Conservation (phyloP, 2,113 vertebrate genomes). For the Cyprinus carpio region DNA sequence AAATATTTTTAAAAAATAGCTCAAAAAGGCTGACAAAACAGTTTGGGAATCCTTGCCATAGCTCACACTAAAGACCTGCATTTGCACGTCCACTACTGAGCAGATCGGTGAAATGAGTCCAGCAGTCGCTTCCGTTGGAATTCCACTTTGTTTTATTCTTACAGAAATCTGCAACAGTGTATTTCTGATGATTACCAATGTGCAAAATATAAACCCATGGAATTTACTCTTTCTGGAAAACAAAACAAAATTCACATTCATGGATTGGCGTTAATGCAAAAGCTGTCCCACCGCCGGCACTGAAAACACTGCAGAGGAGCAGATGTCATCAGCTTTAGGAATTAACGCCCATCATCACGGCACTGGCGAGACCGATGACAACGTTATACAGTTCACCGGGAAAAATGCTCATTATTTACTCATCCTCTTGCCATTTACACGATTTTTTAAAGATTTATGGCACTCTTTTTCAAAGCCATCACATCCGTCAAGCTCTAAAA, state of each 20-base stretch:
- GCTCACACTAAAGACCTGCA: too few species aligned
- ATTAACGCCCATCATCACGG: not conserved
- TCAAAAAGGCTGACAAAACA: too few species aligned
- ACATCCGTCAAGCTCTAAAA: not conserved
- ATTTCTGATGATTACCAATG: conserved; percentile 59
- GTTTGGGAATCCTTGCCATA: too few species aligned
- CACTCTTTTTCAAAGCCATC: not conserved
- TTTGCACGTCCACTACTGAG: too few species aligned
- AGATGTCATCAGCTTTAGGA: not conserved
- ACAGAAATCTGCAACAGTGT: conserved; percentile 64
- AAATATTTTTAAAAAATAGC: too few species aligned
- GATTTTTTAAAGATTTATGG: not conserved
- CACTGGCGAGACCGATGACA: not conserved
- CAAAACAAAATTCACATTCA: conserved; percentile 64
- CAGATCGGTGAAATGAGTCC: not conserved
- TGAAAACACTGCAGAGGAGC: not conserved
- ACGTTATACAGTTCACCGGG: not conserved
- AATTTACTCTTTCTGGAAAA: conserved; percentile 24
- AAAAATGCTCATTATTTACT: not conserved
- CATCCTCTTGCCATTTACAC: not conserved
- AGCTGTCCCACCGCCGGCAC: not conserved
- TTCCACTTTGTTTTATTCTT: conserved; percentile 55
- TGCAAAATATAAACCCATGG: conserved; percentile 60
- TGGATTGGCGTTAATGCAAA: conserved; percentile 62
- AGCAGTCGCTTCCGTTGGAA: not conserved